Evolutionary conservation across 2,888 invertebrate genomes (phyloP).

Genomic region (Drosophila demipolita): DNA sequence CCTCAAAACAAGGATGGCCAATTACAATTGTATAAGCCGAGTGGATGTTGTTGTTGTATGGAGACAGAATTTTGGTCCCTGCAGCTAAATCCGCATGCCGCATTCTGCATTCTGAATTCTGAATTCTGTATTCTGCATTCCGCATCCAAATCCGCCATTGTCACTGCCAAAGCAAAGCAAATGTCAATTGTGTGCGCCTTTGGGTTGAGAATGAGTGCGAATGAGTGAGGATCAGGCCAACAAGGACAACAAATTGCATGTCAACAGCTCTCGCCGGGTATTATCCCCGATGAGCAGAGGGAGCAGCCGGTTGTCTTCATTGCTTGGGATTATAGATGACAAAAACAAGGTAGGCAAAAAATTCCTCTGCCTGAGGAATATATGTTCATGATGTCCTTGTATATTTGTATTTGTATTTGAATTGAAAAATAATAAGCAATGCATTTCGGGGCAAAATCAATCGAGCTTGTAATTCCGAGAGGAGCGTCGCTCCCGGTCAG

Average conservation of each 20-base stretch:
- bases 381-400: constrained; percentile 8
- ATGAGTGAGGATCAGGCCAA: constrained; percentile 34
- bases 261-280: constrained; percentile 68
- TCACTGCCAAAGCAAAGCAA: constrained; percentile 59
- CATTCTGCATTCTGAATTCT: constrained; percentile 22
- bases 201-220: constrained; percentile 26
- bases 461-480: constrained; percentile 75
- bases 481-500: constrained; percentile 21
- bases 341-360: constrained; percentile 33
- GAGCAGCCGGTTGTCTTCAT: constrained; percentile 11
- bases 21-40: constrained; percentile 63
- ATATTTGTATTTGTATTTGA: constrained; percentile 26
- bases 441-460: constrained; percentile 62
- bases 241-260: constrained; percentile 74
- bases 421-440: constrained; percentile 34
- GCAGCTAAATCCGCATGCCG: constrained; percentile 58
- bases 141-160: constrained; percentile 62
- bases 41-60: constrained; percentile 1
- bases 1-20: constrained; percentile 40
- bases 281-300: constrained; percentile 50
- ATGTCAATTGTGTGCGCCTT: constrained; percentile 71
- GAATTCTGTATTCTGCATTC: constrained; percentile 25
- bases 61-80: constrained; percentile 33
- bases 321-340: constrained; percentile 50
- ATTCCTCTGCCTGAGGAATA: constrained; percentile 2